Percentiles rank a stretch among this genome's conserved stretches.
Conservation (phyloP, 2,888 invertebrate species). For the Acanthosoma haemorrhoidale region DNA sequence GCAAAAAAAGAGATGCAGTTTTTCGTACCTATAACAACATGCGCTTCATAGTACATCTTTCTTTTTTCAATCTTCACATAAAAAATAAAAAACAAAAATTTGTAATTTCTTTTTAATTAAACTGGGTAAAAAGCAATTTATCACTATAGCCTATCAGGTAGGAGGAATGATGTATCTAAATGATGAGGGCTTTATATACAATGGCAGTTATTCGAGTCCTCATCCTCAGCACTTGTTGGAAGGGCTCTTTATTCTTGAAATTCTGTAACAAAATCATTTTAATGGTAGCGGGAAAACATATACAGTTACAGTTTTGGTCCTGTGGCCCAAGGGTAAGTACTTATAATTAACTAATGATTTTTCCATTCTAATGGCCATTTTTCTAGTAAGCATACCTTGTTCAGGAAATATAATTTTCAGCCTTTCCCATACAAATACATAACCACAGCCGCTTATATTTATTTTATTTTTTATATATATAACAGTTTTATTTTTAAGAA, state of each 20-base stretch:
- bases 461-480: neutral
- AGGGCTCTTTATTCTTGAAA: constrained; percentile 19
- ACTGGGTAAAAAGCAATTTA: neutral
- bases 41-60: neutral
- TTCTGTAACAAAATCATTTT: neutral
- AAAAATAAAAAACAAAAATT: constrained; percentile 9
- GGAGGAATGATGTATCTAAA: constrained; percentile 27
- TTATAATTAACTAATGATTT: too few species aligned
- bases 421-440: neutral
- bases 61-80: constrained; percentile 11
- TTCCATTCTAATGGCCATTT: too few species aligned
- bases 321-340: too few species aligned
- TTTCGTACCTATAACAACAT: neutral
- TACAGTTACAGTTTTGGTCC: neutral
- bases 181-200: constrained; percentile 27
- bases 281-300: neutral
- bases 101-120: constrained; percentile 1
- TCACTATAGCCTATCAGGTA: constrained; percentile 25
- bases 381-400: too few species aligned
- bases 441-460: neutral
- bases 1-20: neutral
- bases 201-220: constrained; percentile 25
- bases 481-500: neutral
- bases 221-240: constrained; percentile 23
- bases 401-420: too few species aligned